phyloP scores from a whole-genome alignment of 1,140 invertebrate species.

The Heliconius melpomene region DNA sequence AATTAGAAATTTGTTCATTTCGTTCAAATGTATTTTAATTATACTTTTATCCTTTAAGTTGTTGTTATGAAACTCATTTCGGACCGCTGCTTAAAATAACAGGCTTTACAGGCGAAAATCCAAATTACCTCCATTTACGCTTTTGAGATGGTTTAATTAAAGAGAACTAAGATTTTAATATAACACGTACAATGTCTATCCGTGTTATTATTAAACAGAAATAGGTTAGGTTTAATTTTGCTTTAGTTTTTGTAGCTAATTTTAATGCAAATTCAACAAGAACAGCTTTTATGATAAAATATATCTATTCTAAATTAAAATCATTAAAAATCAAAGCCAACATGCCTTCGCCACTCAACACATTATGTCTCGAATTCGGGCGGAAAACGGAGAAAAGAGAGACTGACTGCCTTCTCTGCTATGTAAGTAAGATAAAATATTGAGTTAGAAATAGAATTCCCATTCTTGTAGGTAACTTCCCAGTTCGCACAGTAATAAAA shows the following conservation, averaged over 20 bases:
- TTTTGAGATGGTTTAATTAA: slow-evolving; percentile 7
- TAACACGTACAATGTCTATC: not conserved
- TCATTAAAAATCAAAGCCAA: not conserved
- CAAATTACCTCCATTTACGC: slow-evolving; percentile 12
- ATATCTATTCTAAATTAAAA: not conserved
- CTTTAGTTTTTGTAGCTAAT: not conserved
- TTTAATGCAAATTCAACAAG: not conserved
- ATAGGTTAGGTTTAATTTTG: not conserved
- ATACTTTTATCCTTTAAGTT: slow-evolving; percentile 4
- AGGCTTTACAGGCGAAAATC: not conserved
- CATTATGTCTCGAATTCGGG: too few species aligned
- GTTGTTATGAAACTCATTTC: slow-evolving; percentile 6
- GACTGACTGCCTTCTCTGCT: too few species aligned
- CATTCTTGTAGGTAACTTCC: not conserved
- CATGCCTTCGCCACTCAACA: too few species aligned
- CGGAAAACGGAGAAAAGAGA: too few species aligned
- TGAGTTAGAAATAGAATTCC: not conserved
- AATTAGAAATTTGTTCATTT: not conserved
- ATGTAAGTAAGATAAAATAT: not conserved
- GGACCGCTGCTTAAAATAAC: slow-evolving; percentile 11
- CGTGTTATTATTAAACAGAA: not conserved
- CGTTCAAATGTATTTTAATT: not conserved
- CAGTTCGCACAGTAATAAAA: slow-evolving; percentile 7
- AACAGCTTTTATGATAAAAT: too few species aligned
- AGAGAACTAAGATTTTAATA: slow-evolving; percentile 2